Evolutionary conservation across 2,888 invertebrate species (phyloP).

Genomic region (Folsomia candida): DNA sequence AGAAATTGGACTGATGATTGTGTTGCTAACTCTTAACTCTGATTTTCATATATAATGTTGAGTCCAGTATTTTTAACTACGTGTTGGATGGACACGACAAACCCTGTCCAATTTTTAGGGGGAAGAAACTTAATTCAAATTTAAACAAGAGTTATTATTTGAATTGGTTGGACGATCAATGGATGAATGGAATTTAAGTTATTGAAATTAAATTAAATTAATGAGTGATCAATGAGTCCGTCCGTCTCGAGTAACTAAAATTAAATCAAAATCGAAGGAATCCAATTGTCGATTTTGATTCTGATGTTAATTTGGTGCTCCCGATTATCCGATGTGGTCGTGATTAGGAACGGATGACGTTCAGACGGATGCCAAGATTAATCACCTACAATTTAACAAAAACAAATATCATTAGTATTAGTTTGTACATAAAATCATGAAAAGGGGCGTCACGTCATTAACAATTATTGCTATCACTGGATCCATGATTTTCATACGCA

Average conservation of each 20-base stretch:
- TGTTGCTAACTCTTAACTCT: background rate
- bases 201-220: constrained; percentile 24
- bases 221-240: constrained; percentile 31
- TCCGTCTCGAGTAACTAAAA: constrained; percentile 17
- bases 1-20: background rate
- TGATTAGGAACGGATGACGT: constrained; percentile 38
- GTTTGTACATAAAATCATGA: too few relatives aligned
- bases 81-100: background rate
- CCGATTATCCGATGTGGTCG: constrained; percentile 40
- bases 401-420: too few relatives aligned
- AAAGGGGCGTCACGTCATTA: too few relatives aligned
- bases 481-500: too few relatives aligned
- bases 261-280: constrained; percentile 18
- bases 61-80: background rate
- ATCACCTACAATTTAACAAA: constrained; percentile 37
- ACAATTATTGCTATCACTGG: too few relatives aligned
- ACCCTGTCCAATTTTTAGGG: background rate
- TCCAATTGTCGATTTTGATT: constrained; percentile 23
- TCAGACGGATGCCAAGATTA: constrained; percentile 47
- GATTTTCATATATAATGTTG: background rate
- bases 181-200: constrained; percentile 20
- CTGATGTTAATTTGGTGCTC: constrained; percentile 31
- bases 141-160: constrained; percentile 15
- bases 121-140: background rate
- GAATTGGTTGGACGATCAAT: constrained; percentile 21